Percentiles rank a stretch among this genome's conserved stretches.
phyloP scores from a whole-genome alignment of 2,888 invertebrate genomes.

The Crocallis elinguaria region DNA sequence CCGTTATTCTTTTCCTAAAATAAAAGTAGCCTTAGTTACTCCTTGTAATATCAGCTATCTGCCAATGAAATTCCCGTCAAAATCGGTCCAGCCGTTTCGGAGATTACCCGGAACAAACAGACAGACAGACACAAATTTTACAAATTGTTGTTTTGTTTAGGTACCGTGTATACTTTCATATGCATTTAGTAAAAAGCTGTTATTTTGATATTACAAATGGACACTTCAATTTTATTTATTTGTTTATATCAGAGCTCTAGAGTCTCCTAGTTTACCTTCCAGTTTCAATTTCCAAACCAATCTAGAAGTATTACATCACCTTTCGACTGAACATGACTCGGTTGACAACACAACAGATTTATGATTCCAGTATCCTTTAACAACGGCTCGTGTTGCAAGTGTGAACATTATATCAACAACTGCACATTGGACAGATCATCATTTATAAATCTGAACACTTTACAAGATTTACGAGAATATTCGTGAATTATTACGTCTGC shows the following conservation, averaged over 20 bases:
- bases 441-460: constrained; percentile 58
- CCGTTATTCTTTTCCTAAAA: too few species aligned
- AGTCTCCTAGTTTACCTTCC: neutral
- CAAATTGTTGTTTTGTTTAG: too few species aligned
- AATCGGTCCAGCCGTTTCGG: too few species aligned
- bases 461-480: constrained; percentile 50
- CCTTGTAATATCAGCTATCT: too few species aligned
- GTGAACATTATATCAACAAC: constrained; percentile 71
- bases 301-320: constrained; percentile 30
- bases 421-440: constrained; percentile 55
- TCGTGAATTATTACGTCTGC: constrained; percentile 30
- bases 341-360: constrained; percentile 36
- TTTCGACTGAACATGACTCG: constrained; percentile 27
- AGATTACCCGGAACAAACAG: too few species aligned
- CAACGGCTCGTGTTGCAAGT: constrained; percentile 43
- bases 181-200: too few species aligned
- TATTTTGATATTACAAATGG: too few species aligned
- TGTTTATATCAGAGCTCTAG: neutral
- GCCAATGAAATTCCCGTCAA: too few species aligned
- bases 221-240: too few species aligned
- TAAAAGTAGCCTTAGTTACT: too few species aligned
- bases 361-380: constrained; percentile 22
- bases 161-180: too few species aligned
- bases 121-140: too few species aligned
- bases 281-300: constrained; percentile 11